These are phyloP conservation scores for Meriones psammophilus DNA, from an alignment of 2,797 vertebrate species.

Conservation along the genomic window DNA sequence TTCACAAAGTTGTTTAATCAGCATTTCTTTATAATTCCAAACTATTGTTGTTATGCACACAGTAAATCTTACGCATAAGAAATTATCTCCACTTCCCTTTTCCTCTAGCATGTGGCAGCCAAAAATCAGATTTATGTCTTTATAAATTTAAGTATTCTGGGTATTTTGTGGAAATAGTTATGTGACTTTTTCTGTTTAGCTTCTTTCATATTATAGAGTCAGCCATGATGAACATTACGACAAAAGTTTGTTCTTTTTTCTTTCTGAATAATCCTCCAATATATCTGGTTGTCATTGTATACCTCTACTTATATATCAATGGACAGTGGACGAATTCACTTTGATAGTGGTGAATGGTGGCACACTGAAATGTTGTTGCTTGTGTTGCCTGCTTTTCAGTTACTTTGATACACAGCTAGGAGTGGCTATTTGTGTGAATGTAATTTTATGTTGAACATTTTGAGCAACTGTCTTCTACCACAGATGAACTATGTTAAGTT, in stretches of 20 bases:
- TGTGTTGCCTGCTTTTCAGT: background rate
- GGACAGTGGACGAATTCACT: background rate
- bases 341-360: background rate
- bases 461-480: background rate
- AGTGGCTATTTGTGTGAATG: background rate
- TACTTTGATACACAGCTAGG: background rate
- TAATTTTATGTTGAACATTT: background rate
- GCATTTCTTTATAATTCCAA: background rate
- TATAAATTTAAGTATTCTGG: background rate
- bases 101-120: background rate
- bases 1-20: background rate
- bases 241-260: background rate
- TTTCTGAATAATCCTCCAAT: background rate
- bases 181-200: background rate
- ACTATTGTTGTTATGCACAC: background rate
- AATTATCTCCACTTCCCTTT: background rate
- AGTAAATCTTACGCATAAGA: background rate
- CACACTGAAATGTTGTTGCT: background rate
- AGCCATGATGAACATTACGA: background rate
- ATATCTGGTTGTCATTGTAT: background rate
- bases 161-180: conserved; percentile 1
- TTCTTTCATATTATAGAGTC: background rate
- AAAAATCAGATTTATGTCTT: background rate
- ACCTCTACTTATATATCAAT: background rate
- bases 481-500: background rate